Base-by-base conservation (phyloP, 1,140 invertebrate genomes). In the Lithobius niger region DNA sequence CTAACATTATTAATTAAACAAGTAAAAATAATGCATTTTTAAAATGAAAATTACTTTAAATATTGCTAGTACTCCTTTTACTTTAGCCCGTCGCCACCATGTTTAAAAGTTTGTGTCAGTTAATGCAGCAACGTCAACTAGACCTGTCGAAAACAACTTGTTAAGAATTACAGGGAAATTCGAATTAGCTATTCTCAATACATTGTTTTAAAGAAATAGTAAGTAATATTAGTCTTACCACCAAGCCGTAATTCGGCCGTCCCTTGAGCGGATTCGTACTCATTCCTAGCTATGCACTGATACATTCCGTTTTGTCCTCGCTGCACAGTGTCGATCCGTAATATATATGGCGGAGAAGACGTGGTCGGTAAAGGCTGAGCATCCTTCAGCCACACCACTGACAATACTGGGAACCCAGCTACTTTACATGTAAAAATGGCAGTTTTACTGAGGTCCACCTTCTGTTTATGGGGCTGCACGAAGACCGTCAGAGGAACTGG, bases 301-400 rank as follows among this genome's bases (percentile, higher is more conserved):
- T 88, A 89, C 80, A 89, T 86, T 22, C 84, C 86, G 40, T 80
- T 76, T 63, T 88, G 84, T 36, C 83, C 79, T 31, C 81, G 76
- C 43, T 76, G 75, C 1, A 87, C 80, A 18, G 79, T 77, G 52
- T 76, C 76, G 21, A 88, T 78, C 53, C 74, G 72, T 59, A 83
- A 74, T 51, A 74, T 69, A 57, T 75, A 76, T 22, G 27, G 72
- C 69, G n/a, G 45, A 74, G 63, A 57, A 73, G 73, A 51, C 77
- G 76, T 55, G 71, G 74, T 59, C 65, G 69, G 18, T 45, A 88
- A 68, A 1, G 77, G 75, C 65, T 82, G 79, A 15, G 58, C 61
- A 69, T 73, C 70, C 69, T 67, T 70, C 3, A 62, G 63, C 72
- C 73, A 74, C 4, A 62, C 64, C 4, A 73, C 61, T 10, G 60